phyloP scores from a whole-genome alignment of 1,140 invertebrate genomes.

The Latrodectus geometricus region DNA sequence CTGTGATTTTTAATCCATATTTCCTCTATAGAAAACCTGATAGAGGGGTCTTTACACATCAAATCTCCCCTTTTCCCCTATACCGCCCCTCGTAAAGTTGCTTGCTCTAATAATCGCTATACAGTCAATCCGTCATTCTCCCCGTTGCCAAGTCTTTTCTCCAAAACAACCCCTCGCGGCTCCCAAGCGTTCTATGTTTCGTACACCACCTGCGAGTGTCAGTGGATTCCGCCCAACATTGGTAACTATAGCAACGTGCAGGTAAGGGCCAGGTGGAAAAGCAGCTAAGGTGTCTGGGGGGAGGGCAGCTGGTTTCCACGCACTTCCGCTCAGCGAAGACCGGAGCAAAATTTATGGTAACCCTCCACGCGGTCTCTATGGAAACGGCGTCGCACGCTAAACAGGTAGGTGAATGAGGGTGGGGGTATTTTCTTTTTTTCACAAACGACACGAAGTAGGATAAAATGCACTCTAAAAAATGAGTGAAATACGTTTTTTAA shows the following conservation, averaged over 20 bases:
- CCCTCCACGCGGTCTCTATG: slow-evolving; percentile 24
- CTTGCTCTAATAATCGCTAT: slow-evolving; percentile 18
- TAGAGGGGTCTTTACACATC: too few relatives aligned
- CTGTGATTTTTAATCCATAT: neutral
- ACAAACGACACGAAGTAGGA: neutral
- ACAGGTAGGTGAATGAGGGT: slow-evolving; percentile 13
- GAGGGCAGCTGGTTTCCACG: slow-evolving; percentile 49
- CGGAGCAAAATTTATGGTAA: slow-evolving; percentile 18
- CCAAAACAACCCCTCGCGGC: neutral
- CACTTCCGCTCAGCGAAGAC: slow-evolving; percentile 40
- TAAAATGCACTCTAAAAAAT: neutral
- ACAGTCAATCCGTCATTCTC: slow-evolving; percentile 17
- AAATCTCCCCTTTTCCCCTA: neutral
- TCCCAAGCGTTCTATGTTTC: neutral
- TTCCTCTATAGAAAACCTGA: neutral
- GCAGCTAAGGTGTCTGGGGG: slow-evolving; percentile 41
- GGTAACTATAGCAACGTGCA: slow-evolving; percentile 37
- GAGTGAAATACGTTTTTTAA: neutral
- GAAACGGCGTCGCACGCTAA: slow-evolving; percentile 36
- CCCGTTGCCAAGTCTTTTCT: neutral
- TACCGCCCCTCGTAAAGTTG: neutral
- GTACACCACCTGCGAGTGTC: slow-evolving; percentile 8
- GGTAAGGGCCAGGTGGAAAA: slow-evolving; percentile 56
- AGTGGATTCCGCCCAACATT: slow-evolving; percentile 24
- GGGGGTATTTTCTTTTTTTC: neutral